Percentiles rank a stretch among this genome's conserved stretches.
Evolutionary conservation across 2,797 vertebrate genomes (phyloP).

Genomic region (Hypotaenidia okinawae): DNA sequence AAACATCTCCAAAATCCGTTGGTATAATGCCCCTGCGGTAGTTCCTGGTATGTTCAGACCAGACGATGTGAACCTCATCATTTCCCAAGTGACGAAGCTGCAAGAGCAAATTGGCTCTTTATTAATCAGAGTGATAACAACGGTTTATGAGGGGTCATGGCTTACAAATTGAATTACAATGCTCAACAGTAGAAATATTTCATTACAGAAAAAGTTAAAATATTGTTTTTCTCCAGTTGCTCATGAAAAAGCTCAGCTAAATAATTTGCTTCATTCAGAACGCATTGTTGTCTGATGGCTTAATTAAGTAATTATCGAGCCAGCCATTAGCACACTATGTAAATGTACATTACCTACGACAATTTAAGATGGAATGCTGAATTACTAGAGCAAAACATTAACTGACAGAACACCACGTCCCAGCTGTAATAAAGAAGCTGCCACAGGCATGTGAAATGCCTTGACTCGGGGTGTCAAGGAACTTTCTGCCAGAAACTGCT

Average conservation of each 20-base stretch:
- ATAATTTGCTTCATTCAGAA: slow-evolving; percentile 36
- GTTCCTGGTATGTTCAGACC: slow-evolving; percentile 97
- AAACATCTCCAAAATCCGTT: slow-evolving; percentile 96
- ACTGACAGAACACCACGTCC: neutral
- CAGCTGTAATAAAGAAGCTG: neutral
- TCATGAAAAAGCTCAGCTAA: slow-evolving; percentile 48
- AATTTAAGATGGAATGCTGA: neutral
- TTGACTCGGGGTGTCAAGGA: neutral
- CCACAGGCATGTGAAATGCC: neutral
- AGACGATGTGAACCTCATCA: slow-evolving; percentile 98
- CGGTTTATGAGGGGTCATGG: slow-evolving; percentile 66
- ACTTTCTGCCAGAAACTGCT: neutral
- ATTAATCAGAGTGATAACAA: slow-evolving; percentile 77
- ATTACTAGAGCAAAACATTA: neutral
- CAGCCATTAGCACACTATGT: slow-evolving; percentile 43
- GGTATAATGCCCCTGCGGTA: slow-evolving; percentile 96
- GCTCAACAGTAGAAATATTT: slow-evolving; percentile 62
- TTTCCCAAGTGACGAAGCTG: slow-evolving; percentile 99
- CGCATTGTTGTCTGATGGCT: slow-evolving; percentile 17
- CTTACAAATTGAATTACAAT: slow-evolving; percentile 74
- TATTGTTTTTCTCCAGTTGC: slow-evolving; percentile 55
- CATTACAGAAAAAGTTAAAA: slow-evolving; percentile 59
- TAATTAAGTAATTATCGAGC: slow-evolving; percentile 67
- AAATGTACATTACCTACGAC: slow-evolving; percentile 16
- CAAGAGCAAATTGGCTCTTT: slow-evolving; percentile 75